Conservation (phyloP, 2,888 invertebrate genomes). For the Drosophila kambysellisi region DNA sequence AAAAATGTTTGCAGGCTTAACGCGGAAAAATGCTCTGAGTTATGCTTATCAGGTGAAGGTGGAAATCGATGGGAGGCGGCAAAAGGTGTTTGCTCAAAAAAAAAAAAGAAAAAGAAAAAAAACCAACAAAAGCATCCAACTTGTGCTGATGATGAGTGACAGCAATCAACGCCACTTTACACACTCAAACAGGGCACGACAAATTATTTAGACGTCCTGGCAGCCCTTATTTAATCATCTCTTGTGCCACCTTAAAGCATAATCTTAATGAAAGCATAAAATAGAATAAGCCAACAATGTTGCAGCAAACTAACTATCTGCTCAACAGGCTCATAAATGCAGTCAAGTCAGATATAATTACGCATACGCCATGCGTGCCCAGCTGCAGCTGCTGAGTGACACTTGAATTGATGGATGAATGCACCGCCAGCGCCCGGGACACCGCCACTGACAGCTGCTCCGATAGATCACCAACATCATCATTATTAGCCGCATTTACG, state of each 20-base stretch:
- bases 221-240: constrained; percentile 21
- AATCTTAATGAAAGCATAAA: not conserved
- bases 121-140: constrained; percentile 2
- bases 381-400: constrained; percentile 11
- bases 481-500: constrained; percentile 35
- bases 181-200: not conserved
- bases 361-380: constrained; percentile 46
- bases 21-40: constrained; percentile 30
- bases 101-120: not conserved
- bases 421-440: not conserved
- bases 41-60: constrained; percentile 24
- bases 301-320: not conserved
- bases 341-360: constrained; percentile 40
- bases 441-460: constrained; percentile 5
- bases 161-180: constrained; percentile 57
- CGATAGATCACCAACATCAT: constrained; percentile 29
- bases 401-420: constrained; percentile 43
- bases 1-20: constrained; percentile 48
- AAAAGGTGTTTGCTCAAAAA: not conserved
- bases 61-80: not conserved
- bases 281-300: not conserved
- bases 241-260: not conserved
- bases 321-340: constrained; percentile 8
- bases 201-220: constrained; percentile 16
- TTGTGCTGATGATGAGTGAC: constrained; percentile 23